Evolutionary conservation across 2,797 vertebrate species (phyloP).

Genomic region (Rhinogobio ventralis): DNA sequence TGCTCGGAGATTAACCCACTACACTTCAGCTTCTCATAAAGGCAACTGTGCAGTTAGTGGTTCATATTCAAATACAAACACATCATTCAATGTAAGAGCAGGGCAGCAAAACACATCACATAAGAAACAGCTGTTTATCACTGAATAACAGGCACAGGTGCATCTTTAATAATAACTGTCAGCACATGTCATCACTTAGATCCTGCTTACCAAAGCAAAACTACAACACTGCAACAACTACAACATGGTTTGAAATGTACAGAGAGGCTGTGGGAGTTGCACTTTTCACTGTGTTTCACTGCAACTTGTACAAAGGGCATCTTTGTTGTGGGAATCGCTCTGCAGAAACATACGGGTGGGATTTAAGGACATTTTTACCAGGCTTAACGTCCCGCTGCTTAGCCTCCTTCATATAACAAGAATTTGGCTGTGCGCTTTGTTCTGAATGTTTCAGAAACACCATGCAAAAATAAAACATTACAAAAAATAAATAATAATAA

Average conservation of each 20-base stretch:
- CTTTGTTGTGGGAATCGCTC: slow-evolving; percentile 33
- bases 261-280: background rate
- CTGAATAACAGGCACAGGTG: background rate
- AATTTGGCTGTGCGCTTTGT: background rate
- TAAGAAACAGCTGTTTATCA: background rate
- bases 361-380: slow-evolving; percentile 45
- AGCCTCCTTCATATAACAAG: slow-evolving; percentile 22
- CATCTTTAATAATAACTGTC: background rate
- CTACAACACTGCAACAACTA: background rate
- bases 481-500: no score
- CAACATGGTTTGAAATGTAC: background rate
- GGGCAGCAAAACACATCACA: background rate
- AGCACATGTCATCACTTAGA: background rate
- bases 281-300: background rate
- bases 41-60: background rate
- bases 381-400: slow-evolving; percentile 47
- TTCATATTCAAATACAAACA: background rate
- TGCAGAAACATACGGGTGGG: slow-evolving; percentile 26
- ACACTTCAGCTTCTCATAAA: background rate
- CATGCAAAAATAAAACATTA: background rate
- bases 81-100: background rate
- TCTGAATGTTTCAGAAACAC: background rate
- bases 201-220: background rate
- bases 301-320: slow-evolving; percentile 24
- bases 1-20: slow-evolving; percentile 48